These are phyloP conservation scores for Platichthys stellatus DNA, from an alignment of 2,113 vertebrate genomes.

Conservation along the genomic window DNA sequence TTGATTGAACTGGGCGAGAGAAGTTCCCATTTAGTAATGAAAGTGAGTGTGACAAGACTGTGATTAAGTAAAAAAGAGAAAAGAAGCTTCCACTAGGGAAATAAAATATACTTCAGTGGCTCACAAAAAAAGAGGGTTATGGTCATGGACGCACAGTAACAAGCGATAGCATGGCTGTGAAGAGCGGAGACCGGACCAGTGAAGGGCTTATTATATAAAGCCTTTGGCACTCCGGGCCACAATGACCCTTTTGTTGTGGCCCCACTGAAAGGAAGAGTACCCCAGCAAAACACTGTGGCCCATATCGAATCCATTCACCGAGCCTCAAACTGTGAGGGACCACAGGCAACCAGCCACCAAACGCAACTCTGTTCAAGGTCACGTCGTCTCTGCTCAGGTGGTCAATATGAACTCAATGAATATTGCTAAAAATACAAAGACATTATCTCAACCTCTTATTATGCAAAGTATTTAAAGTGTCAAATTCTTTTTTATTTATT, in stretches of 20 bases:
- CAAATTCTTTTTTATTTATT: too few relatives aligned
- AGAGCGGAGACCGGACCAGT: slow-evolving; percentile 47
- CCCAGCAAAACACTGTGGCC: slow-evolving; percentile 69
- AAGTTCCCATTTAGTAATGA: slow-evolving; percentile 3
- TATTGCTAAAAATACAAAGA: background rate
- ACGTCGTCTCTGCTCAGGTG: slow-evolving; percentile 30
- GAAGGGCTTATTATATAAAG: slow-evolving; percentile 75
- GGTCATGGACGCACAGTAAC: slow-evolving; percentile 48
- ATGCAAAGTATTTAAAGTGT: background rate
- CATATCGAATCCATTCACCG: slow-evolving; percentile 74
- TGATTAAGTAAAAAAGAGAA: slow-evolving; percentile 1
- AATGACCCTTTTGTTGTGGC: slow-evolving; percentile 77
- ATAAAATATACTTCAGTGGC: background rate
- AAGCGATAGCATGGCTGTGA: slow-evolving; percentile 41
- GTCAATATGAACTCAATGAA: background rate
- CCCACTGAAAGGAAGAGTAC: slow-evolving; percentile 71
- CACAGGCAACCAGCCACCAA: slow-evolving; percentile 41
- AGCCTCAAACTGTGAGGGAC: slow-evolving; percentile 42
- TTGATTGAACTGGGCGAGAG: background rate
- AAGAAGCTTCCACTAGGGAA: background rate
- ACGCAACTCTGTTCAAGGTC: slow-evolving; percentile 35
- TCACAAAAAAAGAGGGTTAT: slow-evolving; percentile 5
- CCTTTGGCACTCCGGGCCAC: slow-evolving; percentile 67
- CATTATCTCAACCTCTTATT: background rate
- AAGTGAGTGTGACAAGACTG: background rate